Evolutionary conservation across 2,113 vertebrate genomes (phyloP), one percentile per base, ranked within the genome.

Genomic region (Megaceryle maxima): DNA sequence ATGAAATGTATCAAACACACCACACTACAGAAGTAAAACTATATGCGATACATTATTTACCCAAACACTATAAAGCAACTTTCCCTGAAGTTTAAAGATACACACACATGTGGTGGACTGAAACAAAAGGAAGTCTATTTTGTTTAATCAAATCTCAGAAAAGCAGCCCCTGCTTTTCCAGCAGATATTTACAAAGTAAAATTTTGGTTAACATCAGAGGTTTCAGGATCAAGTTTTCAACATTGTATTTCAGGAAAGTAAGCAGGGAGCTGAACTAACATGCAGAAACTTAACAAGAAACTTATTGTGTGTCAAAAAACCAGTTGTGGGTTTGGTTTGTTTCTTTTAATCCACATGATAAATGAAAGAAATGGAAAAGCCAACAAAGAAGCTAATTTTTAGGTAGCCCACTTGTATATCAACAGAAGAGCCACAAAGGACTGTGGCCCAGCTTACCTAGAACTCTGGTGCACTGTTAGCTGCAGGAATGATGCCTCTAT

Each of bases 51-150:
- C 16, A 14, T 41, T 85, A 41, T 94, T 76, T 90, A 80, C 17
- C 28, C 41, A 83, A 80, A 85, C 21, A 31, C 44, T 43, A n/a
- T 10, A 64, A 70, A 84, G 21, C 16, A n/a, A 21, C 4, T n/a
- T 75, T 41, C 43, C 41, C 22, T 8, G 3, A 11, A 80, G 88
- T 86, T 62, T 86, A 19, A 62, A 92, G 26, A 59, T 24, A 46
- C 55, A 4, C 50, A 74, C 0, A 5, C 11, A 55, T 2, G 33
- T 0, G 0, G 33, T 11, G 1, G 15, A n/a, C 24, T 77, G 35
- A 82, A 90, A 87, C 18, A 22, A 46, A 83, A 90, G 51, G 9
- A 39, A 67, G 7, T 13, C 17, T 64, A 18, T 84, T 87, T 63
- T 4, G 2, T 76, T 89, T 63, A 72, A 75, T 48, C 5, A 75